phyloP scores from a whole-genome alignment of 2,888 invertebrate genomes.

The Leptinotarsa tumamoca region DNA sequence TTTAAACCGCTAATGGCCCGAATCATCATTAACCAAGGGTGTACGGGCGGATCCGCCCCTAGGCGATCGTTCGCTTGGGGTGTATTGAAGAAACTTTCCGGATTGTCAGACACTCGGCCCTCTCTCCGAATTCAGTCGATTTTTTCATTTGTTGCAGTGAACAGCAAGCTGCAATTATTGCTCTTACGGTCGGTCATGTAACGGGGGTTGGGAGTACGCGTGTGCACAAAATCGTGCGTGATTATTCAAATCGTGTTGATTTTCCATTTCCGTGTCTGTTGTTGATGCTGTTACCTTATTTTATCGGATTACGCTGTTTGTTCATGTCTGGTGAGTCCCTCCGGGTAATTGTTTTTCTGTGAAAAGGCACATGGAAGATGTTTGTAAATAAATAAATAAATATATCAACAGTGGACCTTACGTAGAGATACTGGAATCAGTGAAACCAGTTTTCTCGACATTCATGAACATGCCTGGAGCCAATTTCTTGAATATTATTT shows the following conservation, averaged over 20 bases:
- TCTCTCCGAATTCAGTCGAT: constrained; percentile 29
- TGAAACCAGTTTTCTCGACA: too few species aligned
- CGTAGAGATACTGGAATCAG: too few species aligned
- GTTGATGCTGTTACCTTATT: not conserved
- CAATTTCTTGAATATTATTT: too few species aligned
- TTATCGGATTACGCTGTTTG: constrained; percentile 1
- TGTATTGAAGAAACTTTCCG: constrained; percentile 24
- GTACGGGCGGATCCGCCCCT: constrained; percentile 26
- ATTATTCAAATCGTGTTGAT: constrained; percentile 23
- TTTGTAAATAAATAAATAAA: too few species aligned
- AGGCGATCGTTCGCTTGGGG: constrained; percentile 25
- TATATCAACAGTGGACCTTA: too few species aligned
- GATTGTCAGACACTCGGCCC: constrained; percentile 8
- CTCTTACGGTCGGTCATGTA: constrained; percentile 12
- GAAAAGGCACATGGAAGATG: not conserved
- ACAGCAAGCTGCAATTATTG: constrained; percentile 10
- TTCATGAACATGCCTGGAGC: too few species aligned
- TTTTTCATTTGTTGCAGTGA: constrained; percentile 28
- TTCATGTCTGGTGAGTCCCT: not conserved
- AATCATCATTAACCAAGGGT: constrained; percentile 1
- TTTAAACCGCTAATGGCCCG: constrained; percentile 4
- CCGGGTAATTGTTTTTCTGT: not conserved
- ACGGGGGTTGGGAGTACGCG: constrained; percentile 18
- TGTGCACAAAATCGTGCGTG: constrained; percentile 2
- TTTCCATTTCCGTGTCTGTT: constrained; percentile 21